phyloP scores from a whole-genome alignment of 2,113 vertebrate genomes.

The Amblyornis subalaris region DNA sequence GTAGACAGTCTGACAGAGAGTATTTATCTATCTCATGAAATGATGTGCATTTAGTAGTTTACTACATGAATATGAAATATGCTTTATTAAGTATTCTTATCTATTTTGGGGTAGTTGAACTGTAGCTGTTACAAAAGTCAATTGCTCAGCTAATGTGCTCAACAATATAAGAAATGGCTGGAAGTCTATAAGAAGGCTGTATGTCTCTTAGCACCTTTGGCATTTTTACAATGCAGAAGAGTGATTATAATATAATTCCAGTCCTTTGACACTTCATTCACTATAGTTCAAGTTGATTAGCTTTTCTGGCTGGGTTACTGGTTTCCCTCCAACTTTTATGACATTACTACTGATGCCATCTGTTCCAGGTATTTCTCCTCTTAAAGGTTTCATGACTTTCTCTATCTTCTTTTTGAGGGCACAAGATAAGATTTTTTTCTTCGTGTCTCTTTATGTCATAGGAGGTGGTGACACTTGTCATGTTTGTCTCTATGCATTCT shows the following conservation, averaged over 20 bases:
- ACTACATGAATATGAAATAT: neutral
- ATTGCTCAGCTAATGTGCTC: neutral
- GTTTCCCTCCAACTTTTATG: conserved; percentile 37
- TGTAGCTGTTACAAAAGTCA: neutral
- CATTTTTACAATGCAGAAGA: conserved; percentile 15
- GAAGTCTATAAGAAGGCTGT: neutral
- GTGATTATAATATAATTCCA: conserved; percentile 20
- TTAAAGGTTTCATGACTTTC: neutral
- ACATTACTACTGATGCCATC: conserved; percentile 39
- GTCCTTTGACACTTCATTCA: conserved; percentile 9
- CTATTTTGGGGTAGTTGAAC: neutral
- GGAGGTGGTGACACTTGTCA: conserved; percentile 26
- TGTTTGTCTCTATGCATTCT: conserved; percentile 52
- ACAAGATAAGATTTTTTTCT: neutral
- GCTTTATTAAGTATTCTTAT: neutral
- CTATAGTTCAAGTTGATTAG: conserved; percentile 39
- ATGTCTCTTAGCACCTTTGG: neutral
- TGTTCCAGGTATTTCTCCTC: conserved; percentile 43
- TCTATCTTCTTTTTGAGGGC: neutral
- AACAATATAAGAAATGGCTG: neutral
- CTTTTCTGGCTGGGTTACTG: conserved; percentile 20
- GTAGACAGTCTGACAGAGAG: neutral
- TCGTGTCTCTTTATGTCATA: neutral
- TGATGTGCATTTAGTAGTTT: neutral
- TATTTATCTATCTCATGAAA: neutral